Percentiles rank a stretch among this genome's conserved stretches.
Conservation (phyloP, 2,797 vertebrate species). For the Sibirionetta formosa region DNA sequence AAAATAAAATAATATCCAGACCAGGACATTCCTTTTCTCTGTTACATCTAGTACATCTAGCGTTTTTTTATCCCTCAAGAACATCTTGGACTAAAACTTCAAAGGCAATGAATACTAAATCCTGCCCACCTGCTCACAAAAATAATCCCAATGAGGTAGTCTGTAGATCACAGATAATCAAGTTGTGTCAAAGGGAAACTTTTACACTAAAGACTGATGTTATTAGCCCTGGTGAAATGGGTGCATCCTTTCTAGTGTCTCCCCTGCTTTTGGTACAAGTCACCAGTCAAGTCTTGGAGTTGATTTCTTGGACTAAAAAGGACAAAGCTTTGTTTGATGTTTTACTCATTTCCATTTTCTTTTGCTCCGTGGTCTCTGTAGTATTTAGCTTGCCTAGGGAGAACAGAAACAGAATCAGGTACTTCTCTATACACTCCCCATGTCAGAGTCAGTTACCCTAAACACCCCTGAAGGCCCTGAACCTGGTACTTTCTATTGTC, state of each 20-base stretch:
- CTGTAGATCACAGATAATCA: background rate
- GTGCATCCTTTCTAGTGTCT: background rate
- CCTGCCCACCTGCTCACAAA: background rate
- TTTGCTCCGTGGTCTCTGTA: background rate
- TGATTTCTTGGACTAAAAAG: background rate
- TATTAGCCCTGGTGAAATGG: background rate
- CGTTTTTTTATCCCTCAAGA: conserved; percentile 1
- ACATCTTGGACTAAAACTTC: background rate
- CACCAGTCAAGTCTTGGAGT: background rate
- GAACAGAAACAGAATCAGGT: background rate
- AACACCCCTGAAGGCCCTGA: background rate
- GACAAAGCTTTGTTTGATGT: background rate
- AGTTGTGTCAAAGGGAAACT: background rate
- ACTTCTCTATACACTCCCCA: background rate
- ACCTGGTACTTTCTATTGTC: background rate
- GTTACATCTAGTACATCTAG: background rate
- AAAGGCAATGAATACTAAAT: background rate
- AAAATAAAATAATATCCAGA: background rate
- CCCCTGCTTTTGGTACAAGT: background rate
- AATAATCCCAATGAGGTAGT: background rate
- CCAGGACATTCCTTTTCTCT: background rate
- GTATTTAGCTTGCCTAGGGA: background rate
- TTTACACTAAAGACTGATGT: background rate
- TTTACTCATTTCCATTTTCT: background rate
- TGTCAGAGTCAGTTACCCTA: background rate